Conservation (phyloP, 2,888 invertebrate genomes). For the Helleia helle region DNA sequence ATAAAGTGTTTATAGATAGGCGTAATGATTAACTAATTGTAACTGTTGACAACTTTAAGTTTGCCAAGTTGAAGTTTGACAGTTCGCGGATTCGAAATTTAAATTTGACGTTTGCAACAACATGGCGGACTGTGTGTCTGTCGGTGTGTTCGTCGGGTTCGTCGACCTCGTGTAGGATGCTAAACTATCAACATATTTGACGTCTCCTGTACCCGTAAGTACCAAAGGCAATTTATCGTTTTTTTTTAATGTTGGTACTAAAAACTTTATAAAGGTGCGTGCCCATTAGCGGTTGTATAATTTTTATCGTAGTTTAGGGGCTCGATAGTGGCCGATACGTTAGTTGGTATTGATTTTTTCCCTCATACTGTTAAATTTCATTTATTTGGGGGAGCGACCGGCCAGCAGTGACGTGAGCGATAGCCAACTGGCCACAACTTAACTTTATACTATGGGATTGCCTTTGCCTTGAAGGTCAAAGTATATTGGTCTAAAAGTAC, state of each 20-base stretch:
- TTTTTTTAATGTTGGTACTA: no score
- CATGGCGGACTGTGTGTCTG: slow-evolving; percentile 64
- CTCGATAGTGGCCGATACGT: slow-evolving; percentile 61
- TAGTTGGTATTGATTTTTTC: slow-evolving; percentile 69
- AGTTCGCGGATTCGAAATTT: slow-evolving; percentile 44
- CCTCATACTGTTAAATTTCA: slow-evolving; percentile 74
- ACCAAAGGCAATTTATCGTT: slow-evolving; percentile 16
- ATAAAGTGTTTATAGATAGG: slow-evolving; percentile 69
- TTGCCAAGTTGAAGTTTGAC: slow-evolving; percentile 45
- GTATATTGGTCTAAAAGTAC: neutral
- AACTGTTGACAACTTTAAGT: slow-evolving; percentile 26
- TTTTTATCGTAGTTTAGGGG: slow-evolving; percentile 71
- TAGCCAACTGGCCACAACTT: slow-evolving; percentile 10
- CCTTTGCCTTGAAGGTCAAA: neutral
- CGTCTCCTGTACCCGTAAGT: slow-evolving; percentile 66
- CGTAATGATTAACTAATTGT: slow-evolving; percentile 40
- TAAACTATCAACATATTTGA: slow-evolving; percentile 66
- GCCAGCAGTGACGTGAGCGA: slow-evolving; percentile 35
- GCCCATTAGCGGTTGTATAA: slow-evolving; percentile 31
- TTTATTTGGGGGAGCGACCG: slow-evolving; percentile 67
- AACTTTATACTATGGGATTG: neutral
- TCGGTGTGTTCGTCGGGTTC: slow-evolving; percentile 50
- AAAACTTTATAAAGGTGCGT: neutral
- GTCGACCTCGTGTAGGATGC: slow-evolving; percentile 60
- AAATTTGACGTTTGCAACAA: slow-evolving; percentile 51